phyloP scores from a whole-genome alignment of 2,888 invertebrate genomes.

The Aromia moschata region DNA sequence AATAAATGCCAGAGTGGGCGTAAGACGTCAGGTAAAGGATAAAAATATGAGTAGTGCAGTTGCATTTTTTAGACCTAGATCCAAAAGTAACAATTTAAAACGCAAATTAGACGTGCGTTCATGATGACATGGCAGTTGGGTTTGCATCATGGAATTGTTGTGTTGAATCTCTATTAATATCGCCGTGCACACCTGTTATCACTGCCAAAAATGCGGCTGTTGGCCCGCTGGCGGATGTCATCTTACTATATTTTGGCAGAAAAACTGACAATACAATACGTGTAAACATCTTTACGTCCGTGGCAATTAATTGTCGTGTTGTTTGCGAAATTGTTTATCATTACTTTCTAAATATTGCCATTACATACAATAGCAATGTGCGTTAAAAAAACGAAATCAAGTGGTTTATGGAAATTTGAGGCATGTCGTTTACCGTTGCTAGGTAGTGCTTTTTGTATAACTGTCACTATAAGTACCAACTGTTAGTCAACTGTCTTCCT shows the following conservation, averaged over 20 bases:
- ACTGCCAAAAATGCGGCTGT: slow-evolving; percentile 38
- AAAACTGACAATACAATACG: slow-evolving; percentile 25
- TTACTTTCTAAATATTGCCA: no score
- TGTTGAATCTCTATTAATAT: slow-evolving; percentile 36
- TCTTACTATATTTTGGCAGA: slow-evolving; percentile 37
- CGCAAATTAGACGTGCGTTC: slow-evolving; percentile 16
- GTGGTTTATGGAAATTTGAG: no score
- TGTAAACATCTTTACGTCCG: slow-evolving; percentile 16
- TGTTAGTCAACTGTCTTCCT: no score
- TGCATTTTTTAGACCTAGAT: slow-evolving; percentile 18
- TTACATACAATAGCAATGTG: no score
- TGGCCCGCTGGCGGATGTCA: slow-evolving; percentile 40
- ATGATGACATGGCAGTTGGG: slow-evolving; percentile 19
- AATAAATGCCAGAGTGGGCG: no score
- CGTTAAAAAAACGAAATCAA: no score
- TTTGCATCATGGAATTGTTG: slow-evolving; percentile 28
- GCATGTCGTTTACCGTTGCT: no score
- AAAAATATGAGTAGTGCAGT: neutral
- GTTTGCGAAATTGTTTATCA: no score
- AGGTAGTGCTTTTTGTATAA: no score
- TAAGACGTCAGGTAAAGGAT: no score
- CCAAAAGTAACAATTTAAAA: slow-evolving; percentile 4
- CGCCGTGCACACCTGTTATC: slow-evolving; percentile 35
- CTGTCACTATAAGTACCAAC: no score
- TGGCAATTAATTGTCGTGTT: neutral